Base-by-base conservation (phyloP, 2,113 vertebrate species). In the Oreotragus oreotragus region DNA sequence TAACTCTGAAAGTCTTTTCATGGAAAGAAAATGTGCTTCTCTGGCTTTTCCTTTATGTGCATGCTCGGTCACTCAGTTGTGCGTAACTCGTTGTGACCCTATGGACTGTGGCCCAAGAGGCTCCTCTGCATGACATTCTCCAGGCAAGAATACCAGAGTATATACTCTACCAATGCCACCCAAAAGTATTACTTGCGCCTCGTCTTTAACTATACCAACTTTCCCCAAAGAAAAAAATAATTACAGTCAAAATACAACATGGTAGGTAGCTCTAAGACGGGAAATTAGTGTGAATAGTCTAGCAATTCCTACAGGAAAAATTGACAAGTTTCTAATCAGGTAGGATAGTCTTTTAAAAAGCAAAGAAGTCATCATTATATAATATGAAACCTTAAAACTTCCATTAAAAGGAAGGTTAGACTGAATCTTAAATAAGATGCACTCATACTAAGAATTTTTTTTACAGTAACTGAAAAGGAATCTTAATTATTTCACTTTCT, bases 401-500 rank as follows among this genome's bases (percentile, higher is more conserved):
- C 84, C 90, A 97, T 89, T 96, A 91, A 60, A 97, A 95, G 36
- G 43, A 92, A 97, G 53, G 81, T 84, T 93, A 94, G 97, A 92
- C 95, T 79, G 62, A 83, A n/a, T 81, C 83, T 96, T 92, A 66
- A 95, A 57, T 88, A 96, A 94, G 76, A 97, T 87, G 66, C 43
- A 45, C 51, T 95, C 77, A 88, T 84, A 96, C 45, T 27, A 70
- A 79, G 80, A 84, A 28, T 53, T 89, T 80, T 85, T 70, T 96
- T 92, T 66, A 88, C 79, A 80, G 86, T 95, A 86, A 97, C 76
- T 77, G 73, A 97, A 97, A 84, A 89, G 96, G 96, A 96, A 92
- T 83, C 90, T 96, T 97, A 97, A 97, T 96, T 96, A 97, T 96
- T 96, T 91, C 76, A 88, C 91, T 81, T 94, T 97, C 97, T 97